Percentiles rank a stretch among this genome's conserved stretches.
Conservation (phyloP, 2,888 invertebrate species). For the Therioaphis trifolii region DNA sequence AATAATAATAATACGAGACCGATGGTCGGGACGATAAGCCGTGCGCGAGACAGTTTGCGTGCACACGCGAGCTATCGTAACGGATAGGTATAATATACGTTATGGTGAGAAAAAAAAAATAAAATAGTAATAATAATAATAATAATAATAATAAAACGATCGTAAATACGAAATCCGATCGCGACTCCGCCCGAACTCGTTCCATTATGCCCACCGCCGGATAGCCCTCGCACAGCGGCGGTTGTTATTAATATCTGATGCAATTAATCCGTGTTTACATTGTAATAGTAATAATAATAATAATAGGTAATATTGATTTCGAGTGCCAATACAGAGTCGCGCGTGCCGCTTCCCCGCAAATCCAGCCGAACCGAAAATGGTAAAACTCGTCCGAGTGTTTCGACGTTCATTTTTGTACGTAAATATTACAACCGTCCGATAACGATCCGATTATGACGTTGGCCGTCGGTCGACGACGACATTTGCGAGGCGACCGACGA, state of each 20-base stretch:
- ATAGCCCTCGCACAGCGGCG: not conserved
- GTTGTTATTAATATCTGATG: not conserved
- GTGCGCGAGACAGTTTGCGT: conserved; percentile 21
- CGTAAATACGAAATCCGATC: conserved; percentile 41
- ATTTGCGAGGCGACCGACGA: too few species aligned
- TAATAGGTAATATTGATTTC: not conserved
- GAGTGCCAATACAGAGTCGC: too few species aligned
- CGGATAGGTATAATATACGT: not conserved
- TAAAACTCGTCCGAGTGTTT: too few species aligned
- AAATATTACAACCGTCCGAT: too few species aligned
- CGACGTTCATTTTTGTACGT: too few species aligned
- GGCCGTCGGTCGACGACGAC: too few species aligned
- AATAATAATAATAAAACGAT: conserved; percentile 32
- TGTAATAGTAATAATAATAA: not conserved
- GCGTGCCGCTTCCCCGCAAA: too few species aligned
- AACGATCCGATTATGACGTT: too few species aligned
- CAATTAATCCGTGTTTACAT: conserved; percentile 34
- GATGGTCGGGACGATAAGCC: conserved; percentile 38
- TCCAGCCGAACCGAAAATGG: too few species aligned
- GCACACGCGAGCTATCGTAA: conserved; percentile 26
- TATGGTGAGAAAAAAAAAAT: not conserved
- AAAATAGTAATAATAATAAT: conserved; percentile 4
- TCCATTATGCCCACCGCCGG: not conserved
- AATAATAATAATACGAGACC: not conserved
- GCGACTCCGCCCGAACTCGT: conserved; percentile 50